phyloP scores from a whole-genome alignment of 2,888 invertebrate species.

The Synergus gifuensis region DNA sequence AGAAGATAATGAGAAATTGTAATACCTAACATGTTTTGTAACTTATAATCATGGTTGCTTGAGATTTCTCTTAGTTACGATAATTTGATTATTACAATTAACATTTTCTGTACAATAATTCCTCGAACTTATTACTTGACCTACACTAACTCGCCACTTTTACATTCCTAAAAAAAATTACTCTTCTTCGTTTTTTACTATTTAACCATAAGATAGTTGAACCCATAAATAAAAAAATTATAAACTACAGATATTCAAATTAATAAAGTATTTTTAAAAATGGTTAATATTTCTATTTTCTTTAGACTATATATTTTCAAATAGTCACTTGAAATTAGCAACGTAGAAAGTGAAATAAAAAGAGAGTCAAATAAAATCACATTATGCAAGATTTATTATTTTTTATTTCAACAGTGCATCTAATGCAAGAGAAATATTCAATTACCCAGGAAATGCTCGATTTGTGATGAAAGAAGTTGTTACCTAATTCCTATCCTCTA shows the following conservation, averaged over 20 bases:
- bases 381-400: slow-evolving; percentile 17
- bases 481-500: neutral
- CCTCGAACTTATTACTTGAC: neutral
- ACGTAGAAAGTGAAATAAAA: neutral
- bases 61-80: neutral
- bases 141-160: neutral
- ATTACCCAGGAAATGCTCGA: slow-evolving; percentile 11
- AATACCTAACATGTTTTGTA: neutral
- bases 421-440: slow-evolving; percentile 6
- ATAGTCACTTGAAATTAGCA: neutral
- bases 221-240: too few relatives aligned
- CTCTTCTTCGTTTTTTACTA: too few relatives aligned
- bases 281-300: neutral
- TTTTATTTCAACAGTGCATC: slow-evolving; percentile 1
- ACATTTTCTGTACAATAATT: neutral
- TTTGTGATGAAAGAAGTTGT: neutral
- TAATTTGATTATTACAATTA: slow-evolving; percentile 15
- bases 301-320: neutral
- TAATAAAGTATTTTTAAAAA: too few relatives aligned
- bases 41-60: neutral
- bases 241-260: too few relatives aligned
- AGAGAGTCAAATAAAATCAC: neutral
- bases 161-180: neutral
- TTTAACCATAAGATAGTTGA: too few relatives aligned
- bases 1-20: neutral